Evolutionary conservation across 2,888 invertebrate genomes (phyloP).

Genomic region (Bombylius discolor): DNA sequence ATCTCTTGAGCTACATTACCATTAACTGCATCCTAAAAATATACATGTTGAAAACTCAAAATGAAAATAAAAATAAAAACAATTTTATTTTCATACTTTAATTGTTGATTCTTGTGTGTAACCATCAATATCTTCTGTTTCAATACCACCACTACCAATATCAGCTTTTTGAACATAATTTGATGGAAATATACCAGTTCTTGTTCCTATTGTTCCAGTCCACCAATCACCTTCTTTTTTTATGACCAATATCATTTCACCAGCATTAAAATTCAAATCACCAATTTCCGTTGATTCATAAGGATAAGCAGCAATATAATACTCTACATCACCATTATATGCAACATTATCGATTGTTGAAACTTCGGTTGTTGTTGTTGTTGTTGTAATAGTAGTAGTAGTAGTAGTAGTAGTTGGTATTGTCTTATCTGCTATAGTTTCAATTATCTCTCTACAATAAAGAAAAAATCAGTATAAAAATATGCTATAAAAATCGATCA

Average conservation of each 20-base stretch:
- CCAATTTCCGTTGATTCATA: constrained; percentile 81
- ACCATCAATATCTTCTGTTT: neutral
- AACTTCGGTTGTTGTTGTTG: constrained; percentile 12
- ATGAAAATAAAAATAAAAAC: too few species aligned
- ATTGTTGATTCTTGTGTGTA: neutral
- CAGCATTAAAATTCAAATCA: constrained; percentile 76
- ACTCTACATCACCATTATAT: constrained; percentile 45
- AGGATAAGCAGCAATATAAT: constrained; percentile 79
- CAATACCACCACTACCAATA: constrained; percentile 22
- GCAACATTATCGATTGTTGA: constrained; percentile 19
- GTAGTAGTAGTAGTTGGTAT: neutral
- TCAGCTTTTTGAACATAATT: constrained; percentile 81
- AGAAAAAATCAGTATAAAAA: neutral
- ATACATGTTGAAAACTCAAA: too few species aligned
- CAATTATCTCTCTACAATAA: constrained; percentile 53
- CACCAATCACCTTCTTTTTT: constrained; percentile 97
- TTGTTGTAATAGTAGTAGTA: constrained; percentile 20
- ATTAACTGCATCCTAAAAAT: constrained; percentile 4
- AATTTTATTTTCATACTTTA: neutral
- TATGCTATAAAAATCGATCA: neutral
- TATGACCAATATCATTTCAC: constrained; percentile 76
- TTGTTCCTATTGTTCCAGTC: constrained; percentile 77
- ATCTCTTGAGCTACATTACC: constrained; percentile 5
- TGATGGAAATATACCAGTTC: constrained; percentile 90
- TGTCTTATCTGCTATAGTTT: constrained; percentile 29